Conservation (phyloP, 2,888 invertebrate genomes). For the Diarsia brunnea region DNA sequence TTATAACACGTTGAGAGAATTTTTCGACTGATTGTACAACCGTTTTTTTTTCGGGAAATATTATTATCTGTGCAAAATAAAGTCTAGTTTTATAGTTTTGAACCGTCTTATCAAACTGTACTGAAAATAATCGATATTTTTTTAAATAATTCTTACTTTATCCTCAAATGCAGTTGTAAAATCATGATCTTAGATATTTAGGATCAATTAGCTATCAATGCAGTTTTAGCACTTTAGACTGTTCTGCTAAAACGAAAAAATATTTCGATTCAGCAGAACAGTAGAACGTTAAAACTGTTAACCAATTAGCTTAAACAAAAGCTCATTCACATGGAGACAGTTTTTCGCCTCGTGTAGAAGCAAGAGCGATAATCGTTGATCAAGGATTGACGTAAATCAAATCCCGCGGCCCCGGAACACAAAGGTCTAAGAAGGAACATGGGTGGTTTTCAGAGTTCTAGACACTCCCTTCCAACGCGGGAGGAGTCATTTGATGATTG, state of each 20-base stretch:
- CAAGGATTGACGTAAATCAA: not conserved
- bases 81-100: not conserved
- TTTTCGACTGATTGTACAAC: conserved; percentile 36
- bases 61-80: not conserved
- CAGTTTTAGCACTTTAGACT: conserved; percentile 13
- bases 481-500: no score
- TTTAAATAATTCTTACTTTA: not conserved
- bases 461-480: no score
- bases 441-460: no score
- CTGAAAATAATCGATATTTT: not conserved
- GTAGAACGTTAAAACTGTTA: conserved; percentile 16
- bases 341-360: not conserved
- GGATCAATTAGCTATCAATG: no score
- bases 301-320: not conserved
- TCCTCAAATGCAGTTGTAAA: not conserved
- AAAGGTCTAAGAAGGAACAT: no score
- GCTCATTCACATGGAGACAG: conserved; percentile 6
- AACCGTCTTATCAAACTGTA: not conserved
- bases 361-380: not conserved
- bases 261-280: not conserved
- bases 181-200: not conserved
- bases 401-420: no score
- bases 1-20: conserved; percentile 68
- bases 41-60: not conserved
- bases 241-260: not conserved